Percentiles rank a stretch among this genome's conserved stretches.
These are phyloP conservation scores for Toxonevra muliebris DNA, from an alignment of 2,888 invertebrate genomes.

Conservation along the genomic window DNA sequence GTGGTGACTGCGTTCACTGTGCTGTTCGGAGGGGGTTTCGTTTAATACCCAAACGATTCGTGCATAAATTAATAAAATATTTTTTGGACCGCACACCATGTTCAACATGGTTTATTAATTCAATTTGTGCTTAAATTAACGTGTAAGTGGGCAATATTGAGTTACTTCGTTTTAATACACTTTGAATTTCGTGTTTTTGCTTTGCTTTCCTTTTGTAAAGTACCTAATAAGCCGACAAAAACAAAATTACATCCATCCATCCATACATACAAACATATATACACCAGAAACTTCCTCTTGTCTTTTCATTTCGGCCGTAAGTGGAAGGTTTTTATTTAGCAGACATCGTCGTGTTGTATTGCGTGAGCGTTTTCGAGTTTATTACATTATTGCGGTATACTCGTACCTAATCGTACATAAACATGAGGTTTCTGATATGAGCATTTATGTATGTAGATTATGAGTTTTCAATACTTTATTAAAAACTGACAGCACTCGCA, in stretches of 20 bases:
- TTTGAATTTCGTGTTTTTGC: constrained; percentile 22
- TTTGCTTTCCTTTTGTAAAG: constrained; percentile 11
- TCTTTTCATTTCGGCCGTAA: not conserved
- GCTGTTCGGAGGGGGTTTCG: not conserved
- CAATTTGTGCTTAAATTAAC: constrained; percentile 66
- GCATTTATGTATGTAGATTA: constrained; percentile 47
- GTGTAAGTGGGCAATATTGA: constrained; percentile 62
- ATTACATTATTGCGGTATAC: not conserved
- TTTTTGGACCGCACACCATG: constrained; percentile 64
- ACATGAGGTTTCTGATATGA: constrained; percentile 54
- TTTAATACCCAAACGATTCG: constrained; percentile 40
- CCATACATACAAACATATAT: not conserved
- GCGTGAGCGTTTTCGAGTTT: constrained; percentile 2
- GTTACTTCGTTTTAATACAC: constrained; percentile 44
- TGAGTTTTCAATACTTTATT: not conserved
- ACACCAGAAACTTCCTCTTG: not conserved
- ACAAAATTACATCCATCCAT: not conserved
- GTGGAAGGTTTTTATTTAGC: not conserved
- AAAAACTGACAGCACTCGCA: too few species aligned
- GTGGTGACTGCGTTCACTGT: too few species aligned
- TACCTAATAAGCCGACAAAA: constrained; percentile 1
- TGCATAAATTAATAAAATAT: constrained; percentile 62
- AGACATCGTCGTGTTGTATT: not conserved
- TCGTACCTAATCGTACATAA: constrained; percentile 30
- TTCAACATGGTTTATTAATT: constrained; percentile 66